Base-by-base conservation (phyloP, 2,888 invertebrate genomes). In the Andrena dorsata region DNA sequence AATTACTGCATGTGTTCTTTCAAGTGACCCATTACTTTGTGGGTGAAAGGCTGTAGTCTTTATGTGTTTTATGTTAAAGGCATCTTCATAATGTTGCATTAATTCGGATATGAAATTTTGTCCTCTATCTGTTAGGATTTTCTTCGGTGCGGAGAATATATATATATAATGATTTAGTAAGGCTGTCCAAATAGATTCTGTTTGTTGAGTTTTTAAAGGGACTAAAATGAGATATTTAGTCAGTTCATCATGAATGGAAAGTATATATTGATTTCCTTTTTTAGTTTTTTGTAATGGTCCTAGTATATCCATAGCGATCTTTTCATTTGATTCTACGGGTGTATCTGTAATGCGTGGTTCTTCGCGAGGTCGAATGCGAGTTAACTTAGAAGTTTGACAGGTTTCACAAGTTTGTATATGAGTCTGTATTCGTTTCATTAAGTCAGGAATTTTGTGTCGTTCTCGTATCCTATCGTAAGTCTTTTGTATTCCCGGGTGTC, bases 1-100 rank as follows among this genome's bases (percentile, higher is more conserved):
- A 16, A 65, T 65, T 47, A 65, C 65, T 65, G 16, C 64, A 26
- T 65, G 26, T 26, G 64, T 47, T 47, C 64, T 41, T 65, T 65
- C 64, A 7, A 65, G 26, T 5, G 20, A 23, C 0, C 64, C 64
- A 16, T 65, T 65, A 26, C 13, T 13, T 65, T 65, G 64, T 23
- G 64, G 64, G n/a, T 66, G 51, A 41, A 64, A 64, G 10, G 41
- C 35, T 20, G 23, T 41, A 13, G 47, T 65, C 20, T n/a, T 64
- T 23, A 66, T 66, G 28, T 60, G 60, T 60, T 60, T 30, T 13
- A 60, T 30, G 13, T 60, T 30, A 60, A 60, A 30, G 7, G 30
- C 60, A 6, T 60, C 30, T 30, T 60, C 30, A 30, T 30, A 60
- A 26, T 60, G 16, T 30, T 28, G 28, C n/a, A 30, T 60, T 0